Conservation (phyloP, 2,888 invertebrate genomes). For the Parnassius mnemosyne region DNA sequence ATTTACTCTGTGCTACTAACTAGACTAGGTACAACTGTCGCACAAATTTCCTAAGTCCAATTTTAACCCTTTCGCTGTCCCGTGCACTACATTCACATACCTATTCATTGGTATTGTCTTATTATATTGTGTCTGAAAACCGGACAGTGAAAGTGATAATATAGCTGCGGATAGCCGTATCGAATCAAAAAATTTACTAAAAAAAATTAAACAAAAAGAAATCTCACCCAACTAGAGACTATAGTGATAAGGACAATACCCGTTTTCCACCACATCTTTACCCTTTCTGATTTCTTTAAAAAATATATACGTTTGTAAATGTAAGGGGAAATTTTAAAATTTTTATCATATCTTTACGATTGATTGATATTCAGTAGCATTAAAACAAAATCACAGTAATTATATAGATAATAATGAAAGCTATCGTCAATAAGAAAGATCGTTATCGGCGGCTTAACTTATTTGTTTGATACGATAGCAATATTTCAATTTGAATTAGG, state of each 20-base stretch:
- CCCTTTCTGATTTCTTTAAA: conserved; percentile 35
- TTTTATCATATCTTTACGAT: conserved; percentile 15
- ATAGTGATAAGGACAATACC: conserved; percentile 43
- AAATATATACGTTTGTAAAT: neutral
- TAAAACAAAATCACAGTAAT: conserved; percentile 24
- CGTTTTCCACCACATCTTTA: conserved; percentile 47
- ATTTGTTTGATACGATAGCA: neutral
- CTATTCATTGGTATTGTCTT: too few species aligned
- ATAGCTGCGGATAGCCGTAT: too few species aligned
- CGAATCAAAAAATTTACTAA: too few species aligned
- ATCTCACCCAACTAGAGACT: conserved; percentile 49
- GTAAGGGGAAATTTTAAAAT: neutral
- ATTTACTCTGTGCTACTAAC: too few species aligned
- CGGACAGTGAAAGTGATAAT: too few species aligned
- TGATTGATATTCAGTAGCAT: conserved; percentile 21
- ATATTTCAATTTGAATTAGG: too few species aligned
- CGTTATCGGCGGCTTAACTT: neutral
- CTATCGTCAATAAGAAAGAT: neutral
- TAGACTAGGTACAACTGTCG: too few species aligned
- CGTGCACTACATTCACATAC: too few species aligned
- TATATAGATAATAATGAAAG: conserved; percentile 7
- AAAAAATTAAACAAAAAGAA: neutral
- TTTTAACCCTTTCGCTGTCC: too few species aligned
- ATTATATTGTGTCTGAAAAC: too few species aligned
- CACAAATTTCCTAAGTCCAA: too few species aligned